Conservation (phyloP, 1,140 invertebrate species). For the Drosophila funebris region DNA sequence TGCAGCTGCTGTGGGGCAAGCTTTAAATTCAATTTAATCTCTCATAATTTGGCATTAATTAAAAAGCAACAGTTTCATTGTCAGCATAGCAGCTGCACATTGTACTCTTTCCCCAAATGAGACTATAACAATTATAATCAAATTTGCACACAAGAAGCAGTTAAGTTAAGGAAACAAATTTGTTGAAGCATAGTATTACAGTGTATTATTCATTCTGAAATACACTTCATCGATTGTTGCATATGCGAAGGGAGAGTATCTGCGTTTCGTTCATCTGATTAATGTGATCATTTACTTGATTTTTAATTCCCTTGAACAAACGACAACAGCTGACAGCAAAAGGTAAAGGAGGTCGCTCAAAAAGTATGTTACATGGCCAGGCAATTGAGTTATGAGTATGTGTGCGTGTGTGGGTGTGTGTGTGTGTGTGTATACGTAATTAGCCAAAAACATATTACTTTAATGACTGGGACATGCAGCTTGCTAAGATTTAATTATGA, state of each 20-base stretch:
- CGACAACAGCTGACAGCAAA: constrained; percentile 2
- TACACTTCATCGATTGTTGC: no score
- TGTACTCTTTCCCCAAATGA: background rate
- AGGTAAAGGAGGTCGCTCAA: constrained; percentile 5
- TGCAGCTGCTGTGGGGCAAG: background rate
- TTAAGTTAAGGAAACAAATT: no score
- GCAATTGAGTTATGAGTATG: constrained; percentile 54
- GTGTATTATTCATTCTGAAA: no score
- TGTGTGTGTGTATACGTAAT: constrained; percentile 41
- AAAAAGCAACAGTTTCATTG: constrained; percentile 54
- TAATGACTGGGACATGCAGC: constrained; percentile 52
- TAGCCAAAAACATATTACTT: constrained; percentile 64
- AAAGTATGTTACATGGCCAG: constrained; percentile 3
- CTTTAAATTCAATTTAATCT: constrained; percentile 30
- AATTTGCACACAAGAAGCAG: background rate
- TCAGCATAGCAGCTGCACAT: background rate
- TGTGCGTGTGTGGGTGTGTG: background rate
- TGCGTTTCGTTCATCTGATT: background rate
- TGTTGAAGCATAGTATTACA: no score
- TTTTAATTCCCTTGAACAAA: constrained; percentile 37
- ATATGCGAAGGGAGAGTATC: background rate
- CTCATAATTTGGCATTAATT: constrained; percentile 44
- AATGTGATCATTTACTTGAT: background rate
- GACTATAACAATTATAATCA: background rate
- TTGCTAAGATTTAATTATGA: constrained; percentile 51